Percentiles rank a stretch among this genome's conserved stretches.
These are phyloP conservation scores for Aquatica leii DNA, from an alignment of 2,888 invertebrate species.

Conservation along the genomic window DNA sequence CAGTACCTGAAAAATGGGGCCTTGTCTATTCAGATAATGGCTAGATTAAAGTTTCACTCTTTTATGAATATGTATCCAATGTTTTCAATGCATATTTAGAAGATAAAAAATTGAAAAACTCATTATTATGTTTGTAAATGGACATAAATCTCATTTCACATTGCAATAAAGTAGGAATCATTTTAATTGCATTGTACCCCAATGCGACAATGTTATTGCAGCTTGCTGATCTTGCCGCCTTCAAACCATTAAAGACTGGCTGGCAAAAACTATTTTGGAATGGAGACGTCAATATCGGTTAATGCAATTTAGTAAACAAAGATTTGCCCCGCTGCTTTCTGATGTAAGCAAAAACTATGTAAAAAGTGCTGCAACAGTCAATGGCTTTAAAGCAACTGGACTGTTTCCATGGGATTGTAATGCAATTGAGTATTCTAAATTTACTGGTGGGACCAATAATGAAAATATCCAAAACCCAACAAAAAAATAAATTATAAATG, in stretches of 20 bases:
- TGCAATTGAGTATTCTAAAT: too few species aligned
- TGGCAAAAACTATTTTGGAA: conserved; percentile 23
- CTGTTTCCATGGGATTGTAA: too few species aligned
- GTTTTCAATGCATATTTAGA: not conserved
- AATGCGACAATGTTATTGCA: conserved; percentile 38
- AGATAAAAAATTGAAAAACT: not conserved
- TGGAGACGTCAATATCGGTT: not conserved
- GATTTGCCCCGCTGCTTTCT: conserved; percentile 34
- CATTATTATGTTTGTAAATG: not conserved
- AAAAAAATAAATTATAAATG: too few species aligned
- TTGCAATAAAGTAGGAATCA: not conserved
- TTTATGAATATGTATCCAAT: not conserved
- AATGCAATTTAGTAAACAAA: conserved; percentile 18
- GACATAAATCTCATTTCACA: not conserved
- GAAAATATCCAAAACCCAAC: too few species aligned
- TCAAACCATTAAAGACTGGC: conserved; percentile 29
- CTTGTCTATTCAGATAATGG: not conserved
- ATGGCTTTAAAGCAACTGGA: too few species aligned
- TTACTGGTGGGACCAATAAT: too few species aligned
- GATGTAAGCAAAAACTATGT: too few species aligned
- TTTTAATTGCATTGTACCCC: not conserved
- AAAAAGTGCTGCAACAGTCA: too few species aligned
- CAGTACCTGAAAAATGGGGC: not conserved
- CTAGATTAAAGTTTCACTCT: not conserved
- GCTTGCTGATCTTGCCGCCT: conserved; percentile 28